Evolutionary conservation across 2,888 invertebrate species (phyloP).

Genomic region (Cetonia aurata): DNA sequence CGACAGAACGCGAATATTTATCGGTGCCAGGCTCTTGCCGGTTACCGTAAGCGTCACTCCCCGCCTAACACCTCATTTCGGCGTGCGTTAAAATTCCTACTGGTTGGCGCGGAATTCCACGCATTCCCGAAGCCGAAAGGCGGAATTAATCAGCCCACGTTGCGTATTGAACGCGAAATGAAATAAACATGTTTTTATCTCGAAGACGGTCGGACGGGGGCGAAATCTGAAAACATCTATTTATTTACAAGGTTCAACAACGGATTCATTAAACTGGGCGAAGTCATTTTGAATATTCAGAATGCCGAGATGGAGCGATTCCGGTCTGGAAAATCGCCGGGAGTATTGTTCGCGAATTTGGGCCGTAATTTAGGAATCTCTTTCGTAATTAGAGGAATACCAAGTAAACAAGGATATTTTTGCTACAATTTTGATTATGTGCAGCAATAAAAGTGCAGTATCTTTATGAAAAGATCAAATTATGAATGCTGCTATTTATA

Average conservation of each 20-base stretch:
- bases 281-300: constrained; percentile 17
- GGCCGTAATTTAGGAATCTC: too few species aligned
- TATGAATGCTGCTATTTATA: too few species aligned
- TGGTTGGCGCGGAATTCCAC: constrained; percentile 1
- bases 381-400: too few species aligned
- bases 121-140: constrained; percentile 18
- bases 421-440: too few species aligned
- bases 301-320: background rate
- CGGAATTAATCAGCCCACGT: constrained; percentile 26
- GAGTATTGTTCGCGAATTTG: too few species aligned
- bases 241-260: background rate
- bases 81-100: background rate
- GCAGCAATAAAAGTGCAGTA: too few species aligned
- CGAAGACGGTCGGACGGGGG: background rate
- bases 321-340: too few species aligned
- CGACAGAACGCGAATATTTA: constrained; percentile 22
- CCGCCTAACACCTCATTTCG: background rate
- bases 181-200: constrained; percentile 32
- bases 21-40: constrained; percentile 1
- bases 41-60: constrained; percentile 2
- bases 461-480: too few species aligned
- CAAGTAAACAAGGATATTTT: too few species aligned
- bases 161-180: background rate
- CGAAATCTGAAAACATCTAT: constrained; percentile 12
- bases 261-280: constrained; percentile 1